Base-by-base conservation (phyloP, 2,797 vertebrate genomes). In the Helicolenus hilgendorfi region DNA sequence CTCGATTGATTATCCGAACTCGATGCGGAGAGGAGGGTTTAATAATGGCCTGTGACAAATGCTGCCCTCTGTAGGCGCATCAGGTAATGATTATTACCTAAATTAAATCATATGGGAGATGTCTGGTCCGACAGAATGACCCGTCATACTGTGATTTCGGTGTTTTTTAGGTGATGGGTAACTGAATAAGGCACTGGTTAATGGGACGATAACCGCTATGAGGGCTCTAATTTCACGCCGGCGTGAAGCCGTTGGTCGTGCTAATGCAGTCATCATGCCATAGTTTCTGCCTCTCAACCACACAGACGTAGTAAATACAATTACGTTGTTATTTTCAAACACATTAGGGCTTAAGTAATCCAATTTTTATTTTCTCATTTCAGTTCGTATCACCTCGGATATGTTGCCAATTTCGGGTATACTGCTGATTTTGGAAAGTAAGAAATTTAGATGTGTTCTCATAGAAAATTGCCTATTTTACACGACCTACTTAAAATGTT, bases 1-100 rank as follows among this genome's bases (percentile, higher is more conserved):
- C 41, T 81, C 72, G 24, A 65, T 81, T 77, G 62, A 86, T 86
- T 78, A 81, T 38, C 73, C 26, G 0, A 53, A 63, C 31, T 87
- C 80, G 5, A 22, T 22, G 71, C 62, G 2, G 65, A 70, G 72
- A 67, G 13, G 13, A 4, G 64, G 65, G 69, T 71, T 83, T n/a
- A 27, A 81, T 78, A 79, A 79, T 20, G 72, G 58, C 53, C 7
- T 8, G 11, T 27, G 63, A 81, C 36, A 26, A 88, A 83, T 58
- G 31, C 69, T 22, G 73, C 35, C 79, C 72, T 86, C 83, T 84
- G 60, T 56, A 59, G 85, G n/a, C 6, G 18, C 38, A 74, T 64
- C 41, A 55, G 58, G 24, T 83, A 56, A 87, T 62, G 68, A 76
- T 79, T 49, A 79, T 75, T 29, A 45, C 58, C 74, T 13, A 62